Base-by-base conservation (phyloP, 2,113 vertebrate species). In the Rhynchomys soricoides region DNA sequence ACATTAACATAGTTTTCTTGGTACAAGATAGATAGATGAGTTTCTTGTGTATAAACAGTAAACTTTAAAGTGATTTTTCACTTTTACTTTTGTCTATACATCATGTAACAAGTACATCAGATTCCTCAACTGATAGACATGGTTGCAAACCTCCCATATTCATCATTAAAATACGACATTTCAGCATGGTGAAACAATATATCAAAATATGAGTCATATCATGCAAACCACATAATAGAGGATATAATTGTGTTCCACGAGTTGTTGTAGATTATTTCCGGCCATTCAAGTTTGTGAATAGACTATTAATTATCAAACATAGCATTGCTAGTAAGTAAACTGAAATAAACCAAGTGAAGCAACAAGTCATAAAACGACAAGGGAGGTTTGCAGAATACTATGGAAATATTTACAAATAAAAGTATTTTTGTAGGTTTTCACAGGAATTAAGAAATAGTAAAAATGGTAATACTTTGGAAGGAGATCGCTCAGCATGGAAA, bases 281-380 rank as follows among this genome's bases (percentile, higher is more conserved):
- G 17, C 40, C 71, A 82, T 73, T 92, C 31, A 52, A 17, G 74
- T 93, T 95, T 91, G 45, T 93, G 16, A 29, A 91, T 66, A 95
- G 21, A 93, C 90, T 86, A 43, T 21, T 73, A 68, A 52, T 34
- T 78, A 50, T 64, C 40, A 96, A 87, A 78, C 5, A 77, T 66
- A 91, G 68, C 57, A 74, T 74, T 50, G 2, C 34, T 73, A 3
- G 0, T 31, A 79, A 73, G 7, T 48, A 62, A 92, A 83, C 16
- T 37, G 66, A 89, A 92, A 2, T 55, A 96, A 70, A n/a, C 43
- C 81, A 29, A 82, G 22, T 64, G 13, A 91, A 81, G 52, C 1
- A 74, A 86, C 71, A 78, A 1, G 7, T 87, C 52, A 90, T 1
- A 17, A 91, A 64, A 55, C n/a, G 29, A 3, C 43, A 91, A 91